A percentile compares a stretch with the other conserved stretches of the same genome.
Conservation (phyloP, 2,888 invertebrate genomes). For the Apeira syringaria region DNA sequence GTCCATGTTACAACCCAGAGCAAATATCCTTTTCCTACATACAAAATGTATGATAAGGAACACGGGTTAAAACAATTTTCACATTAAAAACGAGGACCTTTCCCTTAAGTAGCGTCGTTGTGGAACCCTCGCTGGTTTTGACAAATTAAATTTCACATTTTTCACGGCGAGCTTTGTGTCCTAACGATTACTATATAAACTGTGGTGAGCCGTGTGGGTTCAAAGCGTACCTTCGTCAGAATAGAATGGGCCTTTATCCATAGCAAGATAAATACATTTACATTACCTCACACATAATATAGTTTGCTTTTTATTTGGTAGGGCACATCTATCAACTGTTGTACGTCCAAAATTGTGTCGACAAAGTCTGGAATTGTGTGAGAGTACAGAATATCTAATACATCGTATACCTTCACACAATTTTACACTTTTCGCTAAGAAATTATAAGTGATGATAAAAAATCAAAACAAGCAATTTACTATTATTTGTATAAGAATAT, state of each 20-base stretch:
- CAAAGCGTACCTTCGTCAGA: constrained; percentile 34
- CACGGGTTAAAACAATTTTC: constrained; percentile 10
- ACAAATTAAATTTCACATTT: constrained; percentile 33
- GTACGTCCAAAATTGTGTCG: too few species aligned
- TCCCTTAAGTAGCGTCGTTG: constrained; percentile 5
- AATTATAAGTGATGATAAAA: too few species aligned
- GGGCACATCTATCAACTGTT: constrained; percentile 32
- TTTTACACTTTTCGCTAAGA: background rate
- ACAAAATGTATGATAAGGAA: background rate
- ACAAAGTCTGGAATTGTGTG: constrained; percentile 20
- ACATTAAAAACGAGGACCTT: constrained; percentile 9
- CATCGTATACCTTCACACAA: too few species aligned
- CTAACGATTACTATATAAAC: background rate
- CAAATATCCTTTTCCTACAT: background rate
- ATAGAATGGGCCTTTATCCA: constrained; percentile 26
- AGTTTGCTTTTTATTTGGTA: constrained; percentile 21
- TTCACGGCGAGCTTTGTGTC: constrained; percentile 29
- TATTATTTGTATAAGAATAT: too few species aligned
- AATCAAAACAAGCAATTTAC: too few species aligned
- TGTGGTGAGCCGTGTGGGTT: constrained; percentile 1
- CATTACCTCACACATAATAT: constrained; percentile 18
- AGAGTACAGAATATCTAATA: too few species aligned
- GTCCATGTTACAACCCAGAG: background rate
- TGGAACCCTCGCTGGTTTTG: constrained; percentile 2
- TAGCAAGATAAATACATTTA: constrained; percentile 25